These are phyloP conservation scores for Lithobates pipiens DNA, from an alignment of 2,797 vertebrate species.

Conservation along the genomic window DNA sequence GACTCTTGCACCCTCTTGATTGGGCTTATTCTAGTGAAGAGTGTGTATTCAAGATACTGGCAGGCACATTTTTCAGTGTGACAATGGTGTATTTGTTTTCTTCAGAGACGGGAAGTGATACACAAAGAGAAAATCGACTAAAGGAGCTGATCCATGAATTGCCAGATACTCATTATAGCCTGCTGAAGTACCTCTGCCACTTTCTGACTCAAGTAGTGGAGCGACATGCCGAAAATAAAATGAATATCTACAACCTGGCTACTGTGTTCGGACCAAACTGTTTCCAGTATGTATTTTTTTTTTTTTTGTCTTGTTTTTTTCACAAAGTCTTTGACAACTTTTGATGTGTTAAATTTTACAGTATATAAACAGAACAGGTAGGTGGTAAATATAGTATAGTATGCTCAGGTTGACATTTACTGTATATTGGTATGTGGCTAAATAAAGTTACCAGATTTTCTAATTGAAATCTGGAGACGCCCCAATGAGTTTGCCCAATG, in stretches of 20 bases:
- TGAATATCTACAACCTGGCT: constrained; percentile 89
- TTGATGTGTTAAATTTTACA: no score
- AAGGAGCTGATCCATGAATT: constrained; percentile 82
- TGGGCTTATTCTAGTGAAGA: background rate
- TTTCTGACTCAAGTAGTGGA: constrained; percentile 87
- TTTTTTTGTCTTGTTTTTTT: background rate
- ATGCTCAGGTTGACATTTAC: no score
- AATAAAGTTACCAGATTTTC: no score
- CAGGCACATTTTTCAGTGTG: background rate
- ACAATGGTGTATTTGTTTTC: constrained; percentile 52
- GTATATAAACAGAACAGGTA: no score
- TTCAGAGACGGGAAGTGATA: constrained; percentile 75
- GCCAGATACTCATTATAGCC: constrained; percentile 83
- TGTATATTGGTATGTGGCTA: no score
- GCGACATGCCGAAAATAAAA: constrained; percentile 85
- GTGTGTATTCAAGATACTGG: background rate
- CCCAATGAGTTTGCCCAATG: no score
- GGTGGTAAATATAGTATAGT: no score
- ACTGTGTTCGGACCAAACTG: constrained; percentile 92
- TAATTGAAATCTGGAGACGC: no score
- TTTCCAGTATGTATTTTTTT: constrained; percentile 86
- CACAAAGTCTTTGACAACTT: background rate
- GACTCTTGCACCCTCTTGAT: background rate
- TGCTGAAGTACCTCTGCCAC: constrained; percentile 88
- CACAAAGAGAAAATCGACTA: constrained; percentile 75